A percentile compares a stretch with the other conserved stretches of the same genome.
Evolutionary conservation across 2,797 vertebrate species (phyloP).

Genomic region (Malacoraja senta): DNA sequence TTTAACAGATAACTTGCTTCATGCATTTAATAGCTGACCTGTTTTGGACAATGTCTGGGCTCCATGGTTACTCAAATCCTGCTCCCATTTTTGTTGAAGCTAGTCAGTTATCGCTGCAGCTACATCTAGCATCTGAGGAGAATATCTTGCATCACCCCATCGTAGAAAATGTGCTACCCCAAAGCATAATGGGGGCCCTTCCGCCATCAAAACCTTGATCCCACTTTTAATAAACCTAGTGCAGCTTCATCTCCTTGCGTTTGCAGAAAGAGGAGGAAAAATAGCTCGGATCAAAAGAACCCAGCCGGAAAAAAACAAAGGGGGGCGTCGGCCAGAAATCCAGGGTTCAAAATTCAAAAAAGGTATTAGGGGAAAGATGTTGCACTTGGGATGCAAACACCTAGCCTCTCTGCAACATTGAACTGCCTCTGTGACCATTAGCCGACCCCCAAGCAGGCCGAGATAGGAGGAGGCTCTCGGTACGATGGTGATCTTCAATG

Average conservation of each 20-base stretch:
- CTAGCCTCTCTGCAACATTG: neutral
- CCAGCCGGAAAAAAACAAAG: neutral
- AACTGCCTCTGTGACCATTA: neutral
- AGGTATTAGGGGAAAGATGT: neutral
- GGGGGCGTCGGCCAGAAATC: neutral
- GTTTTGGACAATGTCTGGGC: neutral
- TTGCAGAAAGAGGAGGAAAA: neutral
- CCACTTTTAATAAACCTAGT: too few species aligned
- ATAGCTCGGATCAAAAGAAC: neutral
- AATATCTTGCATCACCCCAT: neutral
- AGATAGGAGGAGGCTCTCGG: neutral
- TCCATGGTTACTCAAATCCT: slow-evolving; percentile 11
- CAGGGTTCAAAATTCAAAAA: neutral
- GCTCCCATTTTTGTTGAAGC: neutral
- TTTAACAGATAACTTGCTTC: neutral
- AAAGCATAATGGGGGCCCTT: neutral
- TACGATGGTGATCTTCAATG: neutral
- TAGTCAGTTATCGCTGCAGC: neutral
- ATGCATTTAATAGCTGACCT: neutral
- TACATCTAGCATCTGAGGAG: neutral
- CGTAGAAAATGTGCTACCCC: neutral
- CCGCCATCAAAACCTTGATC: neutral
- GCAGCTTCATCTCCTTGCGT: neutral
- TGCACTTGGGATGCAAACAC: slow-evolving; percentile 7
- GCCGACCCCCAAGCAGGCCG: neutral